Percentiles rank a stretch among this genome's conserved stretches.
Conservation (phyloP, 2,797 vertebrate genomes). For the Eleutherodactylus coqui region DNA sequence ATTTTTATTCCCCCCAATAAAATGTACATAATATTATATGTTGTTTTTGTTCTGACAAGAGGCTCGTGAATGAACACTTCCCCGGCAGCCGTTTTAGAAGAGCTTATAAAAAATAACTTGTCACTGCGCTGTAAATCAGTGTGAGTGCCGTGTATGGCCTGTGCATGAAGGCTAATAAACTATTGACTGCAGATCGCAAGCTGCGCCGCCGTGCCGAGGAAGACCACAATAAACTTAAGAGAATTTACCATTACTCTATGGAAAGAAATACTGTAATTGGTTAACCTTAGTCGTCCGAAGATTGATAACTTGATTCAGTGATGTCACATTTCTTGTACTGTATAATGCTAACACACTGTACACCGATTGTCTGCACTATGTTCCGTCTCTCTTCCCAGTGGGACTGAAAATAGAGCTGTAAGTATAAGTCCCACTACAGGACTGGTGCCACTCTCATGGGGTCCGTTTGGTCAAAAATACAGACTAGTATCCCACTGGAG, state of each 20-base stretch:
- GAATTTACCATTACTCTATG: not conserved
- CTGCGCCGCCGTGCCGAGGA: not conserved
- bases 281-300: not conserved
- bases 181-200: not conserved
- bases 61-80: conserved; percentile 40
- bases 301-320: not conserved
- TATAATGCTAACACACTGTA: not conserved
- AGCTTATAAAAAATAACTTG: conserved; percentile 46
- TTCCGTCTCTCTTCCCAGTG: no score
- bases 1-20: conserved; percentile 47
- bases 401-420: no score
- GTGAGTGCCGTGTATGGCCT: not conserved
- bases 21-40: conserved; percentile 49
- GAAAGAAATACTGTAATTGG: not conserved
- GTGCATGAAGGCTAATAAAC: conserved; percentile 35
- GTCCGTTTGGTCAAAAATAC: no score
- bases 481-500: no score
- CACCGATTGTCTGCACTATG: no score
- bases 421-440: no score
- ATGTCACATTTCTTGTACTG: not conserved
- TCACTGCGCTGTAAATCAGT: conserved; percentile 32
- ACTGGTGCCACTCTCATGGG: no score
- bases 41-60: conserved; percentile 27
- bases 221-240: not conserved
- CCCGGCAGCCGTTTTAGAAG: conserved; percentile 24